Evolutionary conservation across 2,797 vertebrate species (phyloP), one percentile per base, ranked within the genome.

Genomic region (Myripristis murdjan): DNA sequence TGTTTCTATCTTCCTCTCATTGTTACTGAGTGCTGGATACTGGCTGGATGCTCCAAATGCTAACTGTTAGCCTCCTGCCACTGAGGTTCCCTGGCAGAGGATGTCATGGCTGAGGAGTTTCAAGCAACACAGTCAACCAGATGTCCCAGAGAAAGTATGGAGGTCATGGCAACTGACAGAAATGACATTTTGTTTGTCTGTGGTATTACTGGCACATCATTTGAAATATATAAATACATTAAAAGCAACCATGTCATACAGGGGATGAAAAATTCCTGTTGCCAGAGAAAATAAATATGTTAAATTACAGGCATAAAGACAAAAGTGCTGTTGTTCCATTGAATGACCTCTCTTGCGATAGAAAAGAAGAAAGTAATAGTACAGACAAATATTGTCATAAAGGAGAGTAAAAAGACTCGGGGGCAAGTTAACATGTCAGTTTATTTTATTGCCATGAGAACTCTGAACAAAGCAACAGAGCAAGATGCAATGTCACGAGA

Each of bases 341-440:
- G 1, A 46, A 46, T 18, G 44, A 46, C n/a, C 8, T 20, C 18
- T 8, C 49, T 28, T 35, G 24, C 24, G 23, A 24, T 23, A 24
- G 23, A 24, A 24, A 24, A 24, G 23, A 64, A 43, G 49, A 43
- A 18, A 64, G 24, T 28, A 12, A 20, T 16, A 41, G 53, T 12
- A 8, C 33, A 44, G 49, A 53, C 52, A 16, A 63, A 56, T 56
- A 46, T 28, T 26, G 41, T 60, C 9, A 28, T 44, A 24, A n/a
- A 60, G 16, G 8, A 11, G 16, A 16, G 31, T 10, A 8, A 10
- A n/a, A 46, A n/a, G 10, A 28, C 16, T 41, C 31, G 39, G 28
- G 9, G 26, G 47, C 12, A 8, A 47, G 31, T 12, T 18, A 12
- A 47, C 22, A 33, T 46, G 15, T 43, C 16, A 43, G 22, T 18